A percentile compares a stretch with the other conserved stretches of the same genome.
These are phyloP conservation scores for Diglossa cyanea DNA, from an alignment of 2,797 vertebrate species.

Conservation along the genomic window DNA sequence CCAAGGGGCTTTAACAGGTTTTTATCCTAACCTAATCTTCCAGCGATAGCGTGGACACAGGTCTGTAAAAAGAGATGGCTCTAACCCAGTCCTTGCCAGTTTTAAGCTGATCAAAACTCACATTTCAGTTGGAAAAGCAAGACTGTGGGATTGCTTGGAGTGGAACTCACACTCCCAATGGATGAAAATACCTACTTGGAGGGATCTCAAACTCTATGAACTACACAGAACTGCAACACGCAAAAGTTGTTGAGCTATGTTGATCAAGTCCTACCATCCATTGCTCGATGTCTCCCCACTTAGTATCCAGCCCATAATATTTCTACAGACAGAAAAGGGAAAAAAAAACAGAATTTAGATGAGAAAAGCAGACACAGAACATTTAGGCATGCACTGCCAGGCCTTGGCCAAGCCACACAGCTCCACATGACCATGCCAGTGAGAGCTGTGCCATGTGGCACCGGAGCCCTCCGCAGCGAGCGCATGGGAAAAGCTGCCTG, in stretches of 20 bases:
- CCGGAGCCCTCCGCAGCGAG: background rate
- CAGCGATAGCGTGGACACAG: accelerated
- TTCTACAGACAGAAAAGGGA: constrained; percentile 80
- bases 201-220: background rate
- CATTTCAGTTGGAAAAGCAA: background rate
- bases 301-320: constrained; percentile 93
- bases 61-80: background rate
- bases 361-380: background rate
- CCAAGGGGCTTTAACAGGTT: background rate
- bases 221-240: background rate
- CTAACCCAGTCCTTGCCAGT: background rate
- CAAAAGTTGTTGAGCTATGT: background rate
- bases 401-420: background rate
- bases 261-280: constrained; percentile 90
- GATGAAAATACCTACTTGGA: background rate
- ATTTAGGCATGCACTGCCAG: background rate
- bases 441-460: accelerated
- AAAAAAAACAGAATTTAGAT: constrained; percentile 26
- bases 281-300: constrained; percentile 96
- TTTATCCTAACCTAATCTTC: background rate
- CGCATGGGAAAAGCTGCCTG: background rate
- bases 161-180: background rate
- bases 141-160: background rate
- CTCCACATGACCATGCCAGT: background rate
- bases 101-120: background rate